phyloP scores from a whole-genome alignment of 2,888 invertebrate genomes.

The Drosophila borealis region DNA sequence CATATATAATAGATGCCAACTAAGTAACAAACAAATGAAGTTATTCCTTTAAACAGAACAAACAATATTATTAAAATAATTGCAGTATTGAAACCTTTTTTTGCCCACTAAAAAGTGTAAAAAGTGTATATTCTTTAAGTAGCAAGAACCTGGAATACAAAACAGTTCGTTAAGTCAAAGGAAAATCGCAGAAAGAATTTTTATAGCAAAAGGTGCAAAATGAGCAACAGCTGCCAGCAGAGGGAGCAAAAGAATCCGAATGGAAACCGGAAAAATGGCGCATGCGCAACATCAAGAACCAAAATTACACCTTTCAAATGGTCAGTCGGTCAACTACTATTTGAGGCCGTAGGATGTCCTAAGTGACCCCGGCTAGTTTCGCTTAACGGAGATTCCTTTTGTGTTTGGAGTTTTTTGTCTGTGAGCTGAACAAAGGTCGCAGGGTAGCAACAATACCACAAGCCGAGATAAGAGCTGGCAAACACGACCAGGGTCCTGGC shows the following conservation, averaged over 20 bases:
- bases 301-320: slow-evolving; percentile 80
- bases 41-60: too few species aligned
- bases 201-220: slow-evolving; percentile 49
- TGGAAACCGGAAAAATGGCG: slow-evolving; percentile 29
- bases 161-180: slow-evolving; percentile 1
- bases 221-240: slow-evolving; percentile 52
- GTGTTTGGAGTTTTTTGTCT: slow-evolving; percentile 28
- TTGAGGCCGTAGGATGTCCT: slow-evolving; percentile 49
- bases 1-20: too few species aligned
- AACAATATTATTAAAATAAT: too few species aligned
- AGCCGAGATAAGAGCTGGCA: slow-evolving; percentile 71
- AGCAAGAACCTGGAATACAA: not conserved
- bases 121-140: not conserved
- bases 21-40: not conserved
- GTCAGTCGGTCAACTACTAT: slow-evolving; percentile 57
- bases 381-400: slow-evolving; percentile 50
- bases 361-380: slow-evolving; percentile 67
- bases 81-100: too few species aligned
- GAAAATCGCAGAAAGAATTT: slow-evolving; percentile 12
- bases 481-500: slow-evolving; percentile 53
- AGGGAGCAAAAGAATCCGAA: slow-evolving; percentile 4
- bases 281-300: slow-evolving; percentile 53
- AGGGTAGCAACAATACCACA: slow-evolving; percentile 73
- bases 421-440: slow-evolving; percentile 35
- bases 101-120: too few species aligned